phyloP scores from a whole-genome alignment of 2,797 vertebrate species.

The Hydrolagus colliei region DNA sequence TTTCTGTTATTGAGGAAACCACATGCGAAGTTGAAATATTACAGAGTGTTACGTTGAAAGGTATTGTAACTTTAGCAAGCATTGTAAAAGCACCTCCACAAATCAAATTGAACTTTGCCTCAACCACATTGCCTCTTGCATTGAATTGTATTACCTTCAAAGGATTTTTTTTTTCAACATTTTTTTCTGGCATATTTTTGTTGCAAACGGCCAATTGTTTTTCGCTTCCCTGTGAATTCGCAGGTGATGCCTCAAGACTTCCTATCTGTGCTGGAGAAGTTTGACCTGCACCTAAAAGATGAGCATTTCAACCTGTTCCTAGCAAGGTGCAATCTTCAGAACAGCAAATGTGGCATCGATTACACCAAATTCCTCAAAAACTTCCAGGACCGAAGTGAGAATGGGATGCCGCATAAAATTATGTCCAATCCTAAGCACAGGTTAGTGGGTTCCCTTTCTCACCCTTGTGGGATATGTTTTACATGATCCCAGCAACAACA shows the following conservation, averaged over 20 bases:
- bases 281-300: conserved; percentile 42
- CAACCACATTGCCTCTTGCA: too few species aligned
- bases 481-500: not conserved
- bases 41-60: too few species aligned
- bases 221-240: not conserved
- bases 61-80: too few species aligned
- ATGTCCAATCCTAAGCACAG: conserved; percentile 46
- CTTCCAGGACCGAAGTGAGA: conserved; percentile 42
- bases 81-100: too few species aligned
- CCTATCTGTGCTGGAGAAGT: conserved; percentile 40
- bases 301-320: conserved; percentile 45
- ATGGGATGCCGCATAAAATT: conserved; percentile 44
- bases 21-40: too few species aligned
- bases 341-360: conserved; percentile 39
- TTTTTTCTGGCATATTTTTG: not conserved
- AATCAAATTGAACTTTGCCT: too few species aligned
- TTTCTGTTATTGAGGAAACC: too few species aligned
- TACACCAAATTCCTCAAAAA: conserved; percentile 41
- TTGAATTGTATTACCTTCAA: not conserved
- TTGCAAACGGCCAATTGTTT: not conserved
- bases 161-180: not conserved
- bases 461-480: not conserved
- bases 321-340: conserved; percentile 42
- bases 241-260: conserved; percentile 42
- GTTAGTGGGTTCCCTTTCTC: conserved; percentile 37